A percentile compares a stretch with the other conserved stretches of the same genome.
phyloP scores from a whole-genome alignment of 1,140 invertebrate species.

The Lineus longissimus region DNA sequence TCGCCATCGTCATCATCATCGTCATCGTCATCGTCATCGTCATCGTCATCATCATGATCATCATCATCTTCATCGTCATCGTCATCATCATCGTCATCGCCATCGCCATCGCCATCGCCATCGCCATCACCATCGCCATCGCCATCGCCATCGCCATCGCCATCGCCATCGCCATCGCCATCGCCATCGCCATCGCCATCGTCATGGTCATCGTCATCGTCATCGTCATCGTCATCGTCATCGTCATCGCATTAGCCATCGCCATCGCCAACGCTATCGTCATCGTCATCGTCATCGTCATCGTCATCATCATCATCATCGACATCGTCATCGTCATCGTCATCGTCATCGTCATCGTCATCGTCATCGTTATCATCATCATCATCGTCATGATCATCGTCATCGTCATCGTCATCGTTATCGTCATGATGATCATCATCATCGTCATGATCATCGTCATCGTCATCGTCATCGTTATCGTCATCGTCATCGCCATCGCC shows the following conservation, averaged over 20 bases:
- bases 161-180: conserved; percentile 2
- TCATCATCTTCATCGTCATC: conserved; percentile 11
- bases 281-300: too few relatives aligned
- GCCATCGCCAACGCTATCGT: too few relatives aligned
- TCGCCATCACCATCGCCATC: conserved; percentile 2
- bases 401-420: too few relatives aligned
- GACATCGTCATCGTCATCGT: too few relatives aligned
- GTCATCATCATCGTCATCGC: too few relatives aligned
- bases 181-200: conserved; percentile 2
- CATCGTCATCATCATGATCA: conserved; percentile 9
- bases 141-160: conserved; percentile 2
- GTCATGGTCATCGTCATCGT: conserved; percentile 1
- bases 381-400: too few relatives aligned
- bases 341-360: conserved; percentile 2
- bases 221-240: conserved; percentile 1
- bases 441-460: too few relatives aligned
- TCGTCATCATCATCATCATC: too few relatives aligned
- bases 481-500: conserved; percentile 7
- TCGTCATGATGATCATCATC: not conserved
- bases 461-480: not conserved
- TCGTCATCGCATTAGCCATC: too few relatives aligned
- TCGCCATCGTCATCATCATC: conserved; percentile 13
- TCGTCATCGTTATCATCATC: conserved; percentile 3
- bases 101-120: too few relatives aligned
- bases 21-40: conserved; percentile 12